phyloP scores from a whole-genome alignment of 2,888 invertebrate species.

The Platycnemis pennipes region DNA sequence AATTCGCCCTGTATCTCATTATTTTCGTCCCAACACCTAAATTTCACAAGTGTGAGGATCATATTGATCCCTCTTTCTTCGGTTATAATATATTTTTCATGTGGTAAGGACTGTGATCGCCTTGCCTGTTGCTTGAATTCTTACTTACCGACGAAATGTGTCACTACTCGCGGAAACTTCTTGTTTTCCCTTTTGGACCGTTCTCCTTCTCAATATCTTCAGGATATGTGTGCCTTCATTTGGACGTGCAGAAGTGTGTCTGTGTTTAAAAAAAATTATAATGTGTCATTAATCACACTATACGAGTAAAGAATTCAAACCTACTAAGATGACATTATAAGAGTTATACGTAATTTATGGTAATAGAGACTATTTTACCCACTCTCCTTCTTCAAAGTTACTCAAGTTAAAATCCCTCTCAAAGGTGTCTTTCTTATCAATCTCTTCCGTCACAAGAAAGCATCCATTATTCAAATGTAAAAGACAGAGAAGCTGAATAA shows the following conservation, averaged over 20 bases:
- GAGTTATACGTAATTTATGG: not conserved
- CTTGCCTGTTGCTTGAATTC: not conserved
- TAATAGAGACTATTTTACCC: not conserved
- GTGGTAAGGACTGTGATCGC: not conserved
- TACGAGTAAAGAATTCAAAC: not conserved
- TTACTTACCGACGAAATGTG: not conserved
- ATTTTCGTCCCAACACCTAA: not conserved
- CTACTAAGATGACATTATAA: not conserved
- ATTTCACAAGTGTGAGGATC: not conserved
- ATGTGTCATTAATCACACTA: conserved; percentile 41
- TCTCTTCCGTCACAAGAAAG: not conserved
- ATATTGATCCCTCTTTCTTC: not conserved
- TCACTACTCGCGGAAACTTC: not conserved
- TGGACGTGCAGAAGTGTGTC: not conserved
- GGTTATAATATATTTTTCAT: not conserved
- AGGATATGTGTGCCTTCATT: not conserved
- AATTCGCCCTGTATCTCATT: not conserved
- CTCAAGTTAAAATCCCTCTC: not conserved
- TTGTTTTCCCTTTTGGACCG: not conserved
- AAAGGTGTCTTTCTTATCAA: not conserved
- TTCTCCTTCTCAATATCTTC: not conserved
- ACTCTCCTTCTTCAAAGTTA: not conserved
- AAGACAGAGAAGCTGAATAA: not conserved
- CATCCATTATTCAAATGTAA: not conserved
- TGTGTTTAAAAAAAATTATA: not conserved